These are phyloP conservation scores for Odocoileus hemionus DNA, from an alignment of 2,113 vertebrate species.

Conservation along the genomic window DNA sequence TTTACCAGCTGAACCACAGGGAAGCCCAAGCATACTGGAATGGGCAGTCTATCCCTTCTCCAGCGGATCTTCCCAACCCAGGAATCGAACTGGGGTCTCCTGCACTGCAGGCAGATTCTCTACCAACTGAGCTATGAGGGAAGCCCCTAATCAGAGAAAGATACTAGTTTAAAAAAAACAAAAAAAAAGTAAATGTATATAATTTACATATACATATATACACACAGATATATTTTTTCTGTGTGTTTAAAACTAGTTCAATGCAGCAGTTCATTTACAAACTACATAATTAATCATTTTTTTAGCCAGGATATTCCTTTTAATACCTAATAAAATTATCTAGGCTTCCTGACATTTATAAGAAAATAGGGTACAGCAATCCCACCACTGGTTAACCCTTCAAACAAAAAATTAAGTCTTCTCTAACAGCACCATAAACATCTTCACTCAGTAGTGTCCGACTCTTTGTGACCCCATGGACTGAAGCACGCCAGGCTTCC, in stretches of 20 bases:
- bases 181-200: background rate
- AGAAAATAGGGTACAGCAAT: background rate
- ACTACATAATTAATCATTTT: background rate
- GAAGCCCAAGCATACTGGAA: background rate
- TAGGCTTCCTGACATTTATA: background rate
- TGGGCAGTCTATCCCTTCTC: background rate
- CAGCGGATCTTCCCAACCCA: accelerated
- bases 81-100: background rate
- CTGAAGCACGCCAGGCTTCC: background rate
- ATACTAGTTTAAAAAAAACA: background rate
- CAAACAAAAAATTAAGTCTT: background rate
- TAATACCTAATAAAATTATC: background rate
- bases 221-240: background rate
- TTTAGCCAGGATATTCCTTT: background rate
- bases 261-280: background rate
- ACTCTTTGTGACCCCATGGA: background rate
- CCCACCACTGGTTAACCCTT: background rate
- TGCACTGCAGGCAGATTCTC: background rate
- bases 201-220: background rate
- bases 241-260: background rate
- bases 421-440: background rate
- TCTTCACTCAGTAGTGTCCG: background rate
- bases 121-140: background rate
- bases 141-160: background rate
- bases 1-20: background rate